Evolutionary conservation across 2,113 vertebrate species (phyloP).

Genomic region (Pelvicachromis taeniatus): DNA sequence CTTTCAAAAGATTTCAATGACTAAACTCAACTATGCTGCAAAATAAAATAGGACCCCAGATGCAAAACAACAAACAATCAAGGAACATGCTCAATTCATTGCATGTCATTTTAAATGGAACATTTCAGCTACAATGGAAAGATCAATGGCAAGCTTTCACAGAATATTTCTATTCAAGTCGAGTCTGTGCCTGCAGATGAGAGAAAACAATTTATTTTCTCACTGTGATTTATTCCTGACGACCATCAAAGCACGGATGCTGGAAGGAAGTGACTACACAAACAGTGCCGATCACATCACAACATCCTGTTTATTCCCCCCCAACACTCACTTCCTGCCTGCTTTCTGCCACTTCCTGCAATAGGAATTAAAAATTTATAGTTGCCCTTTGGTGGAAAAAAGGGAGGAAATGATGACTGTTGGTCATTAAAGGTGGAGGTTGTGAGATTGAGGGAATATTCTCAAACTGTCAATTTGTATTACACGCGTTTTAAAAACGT

Average conservation of each 20-base stretch:
- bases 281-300: neutral
- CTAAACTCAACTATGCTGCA: neutral
- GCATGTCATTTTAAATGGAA: neutral
- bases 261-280: conserved; percentile 29
- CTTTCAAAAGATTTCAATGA: neutral
- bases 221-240: neutral
- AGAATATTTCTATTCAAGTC: neutral
- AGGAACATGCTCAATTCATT: neutral
- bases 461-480: neutral
- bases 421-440: neutral
- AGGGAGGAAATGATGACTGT: neutral
- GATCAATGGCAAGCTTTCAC: neutral
- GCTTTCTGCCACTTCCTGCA: neutral
- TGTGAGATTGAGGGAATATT: neutral
- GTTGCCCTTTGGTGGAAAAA: neutral
- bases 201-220: neutral
- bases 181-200: neutral
- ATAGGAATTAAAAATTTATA: neutral
- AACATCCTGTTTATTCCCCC: conserved; percentile 48
- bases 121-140: neutral
- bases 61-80: neutral
- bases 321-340: conserved; percentile 21
- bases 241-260: neutral
- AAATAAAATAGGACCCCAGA: neutral
- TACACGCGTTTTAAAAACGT: rapidly evolving